These are phyloP conservation scores for Alectura lathami DNA, from an alignment of 2,113 vertebrate genomes.

Conservation along the genomic window DNA sequence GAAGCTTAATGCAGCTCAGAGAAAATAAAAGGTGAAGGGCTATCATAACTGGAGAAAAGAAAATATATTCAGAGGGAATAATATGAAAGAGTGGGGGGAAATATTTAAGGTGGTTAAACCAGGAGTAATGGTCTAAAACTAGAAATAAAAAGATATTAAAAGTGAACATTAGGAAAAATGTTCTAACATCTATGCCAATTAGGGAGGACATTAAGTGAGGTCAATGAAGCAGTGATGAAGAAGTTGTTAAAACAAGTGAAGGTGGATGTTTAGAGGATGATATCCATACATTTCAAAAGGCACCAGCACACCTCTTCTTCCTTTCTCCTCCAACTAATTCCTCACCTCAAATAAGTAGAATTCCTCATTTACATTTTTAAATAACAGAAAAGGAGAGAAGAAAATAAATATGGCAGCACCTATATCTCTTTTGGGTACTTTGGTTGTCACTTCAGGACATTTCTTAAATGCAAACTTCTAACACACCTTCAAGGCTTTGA, in stretches of 20 bases:
- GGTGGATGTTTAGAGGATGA: not conserved
- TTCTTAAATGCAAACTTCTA: not conserved
- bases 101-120: not conserved
- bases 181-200: not conserved
- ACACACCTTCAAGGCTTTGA: not conserved
- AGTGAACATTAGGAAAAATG: not conserved
- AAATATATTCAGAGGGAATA: constrained; percentile 15
- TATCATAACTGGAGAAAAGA: not conserved
- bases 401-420: not conserved
- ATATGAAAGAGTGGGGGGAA: not conserved
- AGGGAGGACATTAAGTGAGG: not conserved
- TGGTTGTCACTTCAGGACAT: not conserved
- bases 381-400: not conserved
- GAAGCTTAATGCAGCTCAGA: constrained; percentile 2
- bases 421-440: not conserved
- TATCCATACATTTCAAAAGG: not conserved
- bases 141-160: not conserved
- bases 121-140: not conserved
- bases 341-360: not conserved
- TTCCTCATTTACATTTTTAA: not conserved
- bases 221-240: not conserved
- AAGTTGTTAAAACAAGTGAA: not conserved
- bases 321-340: not conserved
- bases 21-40: not conserved
- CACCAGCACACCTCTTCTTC: accelerated